Evolutionary conservation across 1,140 invertebrate species (phyloP).

Genomic region (Parasteatoda tepidariorum): DNA sequence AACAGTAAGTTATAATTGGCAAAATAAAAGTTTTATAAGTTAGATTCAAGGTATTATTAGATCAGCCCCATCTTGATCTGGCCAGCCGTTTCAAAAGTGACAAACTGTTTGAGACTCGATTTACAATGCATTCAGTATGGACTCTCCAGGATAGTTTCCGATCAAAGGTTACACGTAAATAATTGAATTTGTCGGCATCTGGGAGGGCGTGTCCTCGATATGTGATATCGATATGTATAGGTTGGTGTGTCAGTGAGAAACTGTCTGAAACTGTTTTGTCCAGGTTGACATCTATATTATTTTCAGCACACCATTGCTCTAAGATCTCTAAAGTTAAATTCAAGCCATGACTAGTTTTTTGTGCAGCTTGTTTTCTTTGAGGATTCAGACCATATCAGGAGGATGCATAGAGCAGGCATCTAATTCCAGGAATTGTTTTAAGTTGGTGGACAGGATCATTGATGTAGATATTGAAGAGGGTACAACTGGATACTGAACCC

Average conservation of each 20-base stretch:
- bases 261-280: neutral
- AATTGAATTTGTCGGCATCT: neutral
- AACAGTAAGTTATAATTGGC: too few species aligned
- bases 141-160: too few species aligned
- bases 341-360: neutral
- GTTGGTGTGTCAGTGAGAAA: constrained; percentile 14
- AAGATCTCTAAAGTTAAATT: neutral
- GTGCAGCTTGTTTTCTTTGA: neutral
- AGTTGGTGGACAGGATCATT: neutral
- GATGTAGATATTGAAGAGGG: constrained; percentile 19
- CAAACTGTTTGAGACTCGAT: too few species aligned
- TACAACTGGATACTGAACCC: neutral
- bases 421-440: neutral
- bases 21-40: too few species aligned
- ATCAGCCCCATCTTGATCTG: too few species aligned
- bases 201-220: neutral
- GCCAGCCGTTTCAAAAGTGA: too few species aligned
- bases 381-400: neutral
- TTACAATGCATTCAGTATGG: too few species aligned
- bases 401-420: neutral
- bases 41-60: too few species aligned
- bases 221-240: neutral
- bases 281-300: neutral
- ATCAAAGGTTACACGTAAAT: neutral
- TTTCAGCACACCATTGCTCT: constrained; percentile 10